Evolutionary conservation across 2,113 vertebrate genomes (phyloP).

Genomic region (Labrus mixtus): DNA sequence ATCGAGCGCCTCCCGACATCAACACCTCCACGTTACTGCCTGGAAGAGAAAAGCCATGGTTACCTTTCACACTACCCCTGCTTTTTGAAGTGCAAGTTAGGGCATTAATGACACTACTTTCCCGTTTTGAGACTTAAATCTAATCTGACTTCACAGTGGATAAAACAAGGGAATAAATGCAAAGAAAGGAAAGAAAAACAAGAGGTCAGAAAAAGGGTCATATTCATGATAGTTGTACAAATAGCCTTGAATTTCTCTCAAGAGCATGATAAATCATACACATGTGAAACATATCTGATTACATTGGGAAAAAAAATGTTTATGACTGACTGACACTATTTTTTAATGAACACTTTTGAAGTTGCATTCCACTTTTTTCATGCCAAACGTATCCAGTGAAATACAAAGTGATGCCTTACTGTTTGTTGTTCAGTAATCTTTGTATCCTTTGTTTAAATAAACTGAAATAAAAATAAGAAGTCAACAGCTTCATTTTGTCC

Average conservation of each 20-base stretch:
- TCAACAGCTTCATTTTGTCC: too few species aligned
- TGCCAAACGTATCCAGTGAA: too few species aligned
- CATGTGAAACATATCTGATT: background rate
- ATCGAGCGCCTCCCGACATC: slow-evolving; percentile 95
- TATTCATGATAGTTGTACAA: too few species aligned
- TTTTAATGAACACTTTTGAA: too few species aligned
- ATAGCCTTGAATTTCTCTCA: background rate
- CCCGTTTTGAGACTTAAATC: too few species aligned
- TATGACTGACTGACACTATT: background rate
- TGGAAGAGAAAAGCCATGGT: slow-evolving; percentile 54
- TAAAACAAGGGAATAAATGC: too few species aligned
- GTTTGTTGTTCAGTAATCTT: too few species aligned
- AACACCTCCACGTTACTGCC: slow-evolving; percentile 94
- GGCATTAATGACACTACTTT: background rate
- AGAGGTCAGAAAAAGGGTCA: background rate
- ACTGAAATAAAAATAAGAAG: too few species aligned
- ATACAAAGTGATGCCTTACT: too few species aligned
- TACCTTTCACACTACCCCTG: background rate
- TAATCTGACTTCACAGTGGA: too few species aligned
- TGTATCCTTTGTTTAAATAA: too few species aligned
- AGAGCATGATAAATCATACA: background rate
- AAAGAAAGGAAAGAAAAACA: background rate
- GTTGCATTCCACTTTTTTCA: too few species aligned
- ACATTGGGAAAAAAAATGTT: slow-evolving; percentile 3
- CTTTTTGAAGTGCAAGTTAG: background rate